phyloP scores from a whole-genome alignment of 2,888 invertebrate species.

The Aromia moschata region DNA sequence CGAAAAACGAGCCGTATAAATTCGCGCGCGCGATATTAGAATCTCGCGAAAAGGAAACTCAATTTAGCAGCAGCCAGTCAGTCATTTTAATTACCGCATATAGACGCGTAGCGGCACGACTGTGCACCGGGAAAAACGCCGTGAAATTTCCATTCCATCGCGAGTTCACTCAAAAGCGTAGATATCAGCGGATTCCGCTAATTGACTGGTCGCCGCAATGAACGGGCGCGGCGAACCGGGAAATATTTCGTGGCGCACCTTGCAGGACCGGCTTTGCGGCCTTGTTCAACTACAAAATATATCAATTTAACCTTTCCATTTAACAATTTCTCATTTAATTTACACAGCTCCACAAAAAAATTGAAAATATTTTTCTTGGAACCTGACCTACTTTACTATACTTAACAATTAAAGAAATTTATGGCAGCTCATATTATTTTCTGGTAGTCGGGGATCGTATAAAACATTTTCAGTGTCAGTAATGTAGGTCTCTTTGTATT shows the following conservation, averaged over 20 bases:
- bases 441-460: no score
- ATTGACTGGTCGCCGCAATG: constrained; percentile 15
- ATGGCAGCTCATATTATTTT: no score
- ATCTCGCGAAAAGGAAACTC: constrained; percentile 8
- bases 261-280: background rate
- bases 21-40: constrained; percentile 2
- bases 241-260: background rate
- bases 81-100: constrained; percentile 23
- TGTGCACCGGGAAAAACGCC: background rate
- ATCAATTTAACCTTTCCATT: no score
- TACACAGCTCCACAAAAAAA: no score
- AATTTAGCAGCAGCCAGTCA: constrained; percentile 20
- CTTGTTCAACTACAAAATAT: no score
- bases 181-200: constrained; percentile 25
- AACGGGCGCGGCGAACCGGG: constrained; percentile 2
- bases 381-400: background rate
- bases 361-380: no score
- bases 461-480: no score
- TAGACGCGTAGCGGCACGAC: background rate
- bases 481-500: no score
- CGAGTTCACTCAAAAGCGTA: constrained; percentile 1
- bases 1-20: background rate
- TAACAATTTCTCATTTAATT: no score
- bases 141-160: constrained; percentile 16
- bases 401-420: no score